Conservation (phyloP, 2,113 vertebrate species). For the Probosciger aterrimus region DNA sequence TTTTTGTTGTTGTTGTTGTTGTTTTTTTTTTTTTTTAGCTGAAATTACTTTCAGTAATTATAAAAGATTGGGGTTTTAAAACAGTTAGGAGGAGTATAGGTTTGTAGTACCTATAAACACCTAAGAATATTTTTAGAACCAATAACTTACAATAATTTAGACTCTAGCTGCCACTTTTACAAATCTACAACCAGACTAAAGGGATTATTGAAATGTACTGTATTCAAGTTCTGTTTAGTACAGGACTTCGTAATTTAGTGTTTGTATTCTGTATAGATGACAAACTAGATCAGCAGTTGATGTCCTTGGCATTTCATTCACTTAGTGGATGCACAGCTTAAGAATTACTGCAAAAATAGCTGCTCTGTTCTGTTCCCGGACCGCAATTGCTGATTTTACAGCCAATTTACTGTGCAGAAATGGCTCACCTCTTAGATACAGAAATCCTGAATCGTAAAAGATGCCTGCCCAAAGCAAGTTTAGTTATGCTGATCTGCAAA, state of each 20-base stretch:
- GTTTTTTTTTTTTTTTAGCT: background rate
- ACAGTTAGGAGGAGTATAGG: fast-evolving
- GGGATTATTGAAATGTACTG: background rate
- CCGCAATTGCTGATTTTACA: background rate
- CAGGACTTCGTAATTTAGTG: background rate
- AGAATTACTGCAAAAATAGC: constrained; percentile 13
- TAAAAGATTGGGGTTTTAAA: fast-evolving
- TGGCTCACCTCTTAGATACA: background rate
- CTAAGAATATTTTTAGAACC: background rate
- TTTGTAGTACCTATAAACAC: background rate
- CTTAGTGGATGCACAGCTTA: background rate
- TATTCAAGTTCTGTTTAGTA: background rate
- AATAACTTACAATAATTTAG: background rate
- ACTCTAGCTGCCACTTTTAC: background rate
- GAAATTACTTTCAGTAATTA: background rate
- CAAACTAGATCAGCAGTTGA: background rate
- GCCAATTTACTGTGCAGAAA: constrained; percentile 10
- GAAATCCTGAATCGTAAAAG: background rate
- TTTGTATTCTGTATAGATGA: background rate
- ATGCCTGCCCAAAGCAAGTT: background rate
- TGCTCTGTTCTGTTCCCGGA: background rate
- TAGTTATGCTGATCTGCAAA: background rate
- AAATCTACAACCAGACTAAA: background rate
- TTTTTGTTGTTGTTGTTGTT: no score
- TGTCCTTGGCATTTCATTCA: background rate